A percentile compares a stretch with the other conserved stretches of the same genome.
phyloP scores from a whole-genome alignment of 2,797 vertebrate species.

The Spinus olivaceus region DNA sequence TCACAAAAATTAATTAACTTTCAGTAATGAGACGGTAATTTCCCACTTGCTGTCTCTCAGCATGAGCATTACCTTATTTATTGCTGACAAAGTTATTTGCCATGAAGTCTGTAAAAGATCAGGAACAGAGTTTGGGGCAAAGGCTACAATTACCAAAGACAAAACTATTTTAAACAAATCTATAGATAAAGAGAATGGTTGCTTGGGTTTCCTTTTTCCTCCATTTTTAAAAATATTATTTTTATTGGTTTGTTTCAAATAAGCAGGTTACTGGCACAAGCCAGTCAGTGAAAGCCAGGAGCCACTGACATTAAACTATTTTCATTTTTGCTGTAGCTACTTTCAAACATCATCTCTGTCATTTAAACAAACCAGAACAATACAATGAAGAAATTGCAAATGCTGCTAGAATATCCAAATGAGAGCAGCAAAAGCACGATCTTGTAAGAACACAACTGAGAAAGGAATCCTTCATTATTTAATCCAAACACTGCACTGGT shows the following conservation, averaged over 20 bases:
- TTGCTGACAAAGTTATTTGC: neutral
- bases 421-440: neutral
- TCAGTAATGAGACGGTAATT: neutral
- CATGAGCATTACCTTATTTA: neutral
- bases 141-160: neutral
- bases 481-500: neutral
- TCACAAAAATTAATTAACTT: neutral
- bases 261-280: neutral
- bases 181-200: neutral
- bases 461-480: neutral
- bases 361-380: neutral
- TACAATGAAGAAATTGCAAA: neutral
- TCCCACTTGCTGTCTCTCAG: neutral
- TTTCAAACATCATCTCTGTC: neutral
- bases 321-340: neutral
- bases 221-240: fast-evolving
- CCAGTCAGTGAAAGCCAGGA: neutral
- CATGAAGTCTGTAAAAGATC: neutral
- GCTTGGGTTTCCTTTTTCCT: fast-evolving
- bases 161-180: neutral
- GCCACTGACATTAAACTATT: neutral
- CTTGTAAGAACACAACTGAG: neutral
- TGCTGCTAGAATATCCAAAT: neutral
- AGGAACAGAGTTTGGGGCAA: neutral
- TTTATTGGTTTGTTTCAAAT: neutral